Conservation (phyloP, 2,888 invertebrate species). For the Agrotis exclamationis region DNA sequence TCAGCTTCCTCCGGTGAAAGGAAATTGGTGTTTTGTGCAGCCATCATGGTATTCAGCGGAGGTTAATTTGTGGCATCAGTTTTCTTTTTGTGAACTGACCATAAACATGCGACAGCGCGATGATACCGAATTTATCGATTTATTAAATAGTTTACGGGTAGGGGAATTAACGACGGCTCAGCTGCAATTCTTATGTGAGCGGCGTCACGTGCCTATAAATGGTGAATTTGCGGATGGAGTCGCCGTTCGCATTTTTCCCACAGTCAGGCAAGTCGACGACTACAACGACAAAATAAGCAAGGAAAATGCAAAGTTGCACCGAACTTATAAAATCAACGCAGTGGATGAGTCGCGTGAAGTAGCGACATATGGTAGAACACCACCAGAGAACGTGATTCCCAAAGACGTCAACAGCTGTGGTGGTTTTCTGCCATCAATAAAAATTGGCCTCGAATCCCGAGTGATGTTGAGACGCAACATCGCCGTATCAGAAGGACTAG, state of each 20-base stretch:
- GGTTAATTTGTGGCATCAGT: no score
- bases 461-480: constrained; percentile 32
- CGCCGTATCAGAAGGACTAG: constrained; percentile 12
- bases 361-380: neutral
- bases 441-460: constrained; percentile 2
- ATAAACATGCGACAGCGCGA: no score
- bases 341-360: constrained; percentile 9
- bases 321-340: neutral
- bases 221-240: constrained; percentile 26
- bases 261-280: constrained; percentile 13
- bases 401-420: constrained; percentile 14
- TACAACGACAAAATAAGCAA: constrained; percentile 19
- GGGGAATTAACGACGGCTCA: constrained; percentile 61
- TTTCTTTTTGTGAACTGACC: constrained; percentile 9
- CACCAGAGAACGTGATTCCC: no score
- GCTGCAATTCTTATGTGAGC: constrained; percentile 57
- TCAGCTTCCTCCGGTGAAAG: no score
- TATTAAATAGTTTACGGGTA: constrained; percentile 64
- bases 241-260: constrained; percentile 1
- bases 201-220: constrained; percentile 14
- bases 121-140: constrained; percentile 64
- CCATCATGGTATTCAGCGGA: no score
- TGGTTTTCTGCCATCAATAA: constrained; percentile 1
- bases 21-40: constrained; percentile 9
- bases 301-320: constrained; percentile 22